A percentile compares a stretch with the other conserved stretches of the same genome.
phyloP scores from a whole-genome alignment of 2,797 vertebrate species.

The Amniataba percoides region DNA sequence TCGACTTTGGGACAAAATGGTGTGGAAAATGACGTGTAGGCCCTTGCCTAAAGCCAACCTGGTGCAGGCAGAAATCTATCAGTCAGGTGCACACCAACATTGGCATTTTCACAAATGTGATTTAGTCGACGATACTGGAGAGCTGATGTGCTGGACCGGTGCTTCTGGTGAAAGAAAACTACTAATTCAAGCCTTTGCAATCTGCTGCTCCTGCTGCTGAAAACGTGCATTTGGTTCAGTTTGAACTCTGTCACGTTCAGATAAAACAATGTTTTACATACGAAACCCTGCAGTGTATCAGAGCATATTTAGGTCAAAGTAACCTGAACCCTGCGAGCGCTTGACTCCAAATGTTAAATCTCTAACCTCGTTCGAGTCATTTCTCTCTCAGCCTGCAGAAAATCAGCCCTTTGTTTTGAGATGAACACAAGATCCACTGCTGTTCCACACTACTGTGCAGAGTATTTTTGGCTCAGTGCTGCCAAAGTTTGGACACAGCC shows the following conservation, averaged over 20 bases:
- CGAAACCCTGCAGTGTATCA: slow-evolving; percentile 51
- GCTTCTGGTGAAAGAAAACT: slow-evolving; percentile 62
- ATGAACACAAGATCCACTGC: slow-evolving; percentile 56
- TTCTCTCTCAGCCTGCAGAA: slow-evolving; percentile 40
- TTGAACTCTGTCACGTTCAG: slow-evolving; percentile 53
- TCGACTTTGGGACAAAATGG: slow-evolving; percentile 82
- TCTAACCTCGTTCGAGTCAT: slow-evolving; percentile 36
- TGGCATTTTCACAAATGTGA: slow-evolving; percentile 80
- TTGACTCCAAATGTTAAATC: slow-evolving; percentile 53
- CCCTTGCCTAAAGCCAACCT: slow-evolving; percentile 68
- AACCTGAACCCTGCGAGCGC: slow-evolving; percentile 44
- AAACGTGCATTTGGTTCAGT: slow-evolving; percentile 47
- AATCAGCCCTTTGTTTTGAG: slow-evolving; percentile 66
- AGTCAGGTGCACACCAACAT: slow-evolving; percentile 75
- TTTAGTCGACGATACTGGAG: slow-evolving; percentile 68
- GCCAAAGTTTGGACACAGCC: slow-evolving; percentile 75
- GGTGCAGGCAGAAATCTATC: slow-evolving; percentile 69
- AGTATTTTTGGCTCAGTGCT: slow-evolving; percentile 69
- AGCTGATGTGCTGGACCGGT: slow-evolving; percentile 67
- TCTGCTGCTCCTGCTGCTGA: slow-evolving; percentile 65
- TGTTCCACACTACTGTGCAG: slow-evolving; percentile 54
- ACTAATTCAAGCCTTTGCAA: slow-evolving; percentile 53
- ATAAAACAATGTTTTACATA: slow-evolving; percentile 63
- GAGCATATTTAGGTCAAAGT: slow-evolving; percentile 56
- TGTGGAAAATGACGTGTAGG: slow-evolving; percentile 76